Evolutionary conservation across 2,797 vertebrate species (phyloP).

Genomic region (Passerculus sandwichensis): DNA sequence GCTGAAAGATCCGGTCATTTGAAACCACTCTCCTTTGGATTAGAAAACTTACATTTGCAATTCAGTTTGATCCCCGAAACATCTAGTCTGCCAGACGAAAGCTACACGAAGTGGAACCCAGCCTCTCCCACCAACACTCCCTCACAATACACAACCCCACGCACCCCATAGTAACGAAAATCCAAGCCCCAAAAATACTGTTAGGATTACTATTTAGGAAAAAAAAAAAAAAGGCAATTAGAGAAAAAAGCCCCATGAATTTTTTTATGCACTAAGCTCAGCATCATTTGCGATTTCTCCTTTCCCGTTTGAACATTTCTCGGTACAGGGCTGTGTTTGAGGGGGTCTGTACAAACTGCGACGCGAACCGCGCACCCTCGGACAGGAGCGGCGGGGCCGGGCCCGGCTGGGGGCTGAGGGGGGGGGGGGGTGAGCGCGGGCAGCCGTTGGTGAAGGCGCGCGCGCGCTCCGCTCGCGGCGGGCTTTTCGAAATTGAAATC

Average conservation of each 20-base stretch:
- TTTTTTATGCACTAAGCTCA: fast-evolving
- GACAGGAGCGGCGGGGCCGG: fast-evolving
- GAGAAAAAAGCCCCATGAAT: too few species aligned
- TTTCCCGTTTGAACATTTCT: fast-evolving
- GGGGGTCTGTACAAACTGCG: fast-evolving
- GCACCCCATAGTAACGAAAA: not conserved
- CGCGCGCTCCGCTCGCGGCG: not conserved
- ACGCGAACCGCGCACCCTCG: fast-evolving
- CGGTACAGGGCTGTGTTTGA: fast-evolving
- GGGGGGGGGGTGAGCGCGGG: too few species aligned
- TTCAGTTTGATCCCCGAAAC: fast-evolving
- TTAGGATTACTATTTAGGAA: fast-evolving
- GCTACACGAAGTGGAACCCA: fast-evolving
- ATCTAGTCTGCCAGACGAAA: fast-evolving
- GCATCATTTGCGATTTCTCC: fast-evolving
- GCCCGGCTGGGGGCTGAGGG: too few species aligned
- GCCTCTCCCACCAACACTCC: fast-evolving
- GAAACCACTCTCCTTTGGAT: fast-evolving
- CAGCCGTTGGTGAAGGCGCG: fast-evolving
- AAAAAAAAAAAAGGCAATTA: too few species aligned
- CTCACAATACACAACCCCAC: too few species aligned
- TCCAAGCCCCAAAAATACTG: fast-evolving
- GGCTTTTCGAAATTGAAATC: not conserved
- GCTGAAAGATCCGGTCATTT: fast-evolving
- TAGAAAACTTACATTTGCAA: fast-evolving